Base-by-base conservation (phyloP, 1,140 invertebrate genomes). In the Diabrotica virgifera region DNA sequence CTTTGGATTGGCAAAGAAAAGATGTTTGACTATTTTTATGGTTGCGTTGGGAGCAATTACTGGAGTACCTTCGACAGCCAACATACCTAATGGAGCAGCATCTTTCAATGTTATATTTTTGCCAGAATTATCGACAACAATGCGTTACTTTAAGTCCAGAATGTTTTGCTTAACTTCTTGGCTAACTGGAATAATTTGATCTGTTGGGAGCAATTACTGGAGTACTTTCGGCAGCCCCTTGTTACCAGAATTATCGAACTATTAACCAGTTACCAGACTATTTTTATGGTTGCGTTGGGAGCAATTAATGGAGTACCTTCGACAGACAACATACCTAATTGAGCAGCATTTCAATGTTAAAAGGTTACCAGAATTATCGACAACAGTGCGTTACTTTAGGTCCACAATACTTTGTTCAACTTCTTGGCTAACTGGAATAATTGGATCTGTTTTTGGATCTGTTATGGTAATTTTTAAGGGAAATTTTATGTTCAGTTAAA, bases 141-240 rank as follows among this genome's bases (percentile, higher is more conserved):
- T 83, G 13, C 88, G 89, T 0, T 89, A 90, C 56, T 87, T 82
- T 67, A 86, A 82, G 79, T 95, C 85, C 24, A 96, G 80, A 58
- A 94, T 87, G 59, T 89, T 89, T 65, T 85, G 86, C 37, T 85
- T 78, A 38, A 95, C 82, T 2, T 93, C 94, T 76, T 94, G 89
- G 37, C 86, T 83, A 36, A 95, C 80, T 37, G 86, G 84, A 59
- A 96, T 85, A 64, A 86, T 80, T 74, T 86, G n/a, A n/a, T n/a
- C n/a, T n/a, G n/a, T n/a, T n/a, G n/a, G n/a, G n/a, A n/a, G n/a
- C n/a, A n/a, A n/a, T n/a, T n/a, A n/a, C n/a, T n/a, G n/a, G n/a
- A n/a, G n/a, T n/a, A n/a, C n/a, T n/a, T n/a, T n/a, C n/a, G n/a
- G n/a, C n/a, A n/a, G n/a, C n/a, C n/a, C n/a, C n/a, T n/a, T n/a